Conservation (phyloP, 2,113 vertebrate genomes). For the Trichomycterus rosablanca region DNA sequence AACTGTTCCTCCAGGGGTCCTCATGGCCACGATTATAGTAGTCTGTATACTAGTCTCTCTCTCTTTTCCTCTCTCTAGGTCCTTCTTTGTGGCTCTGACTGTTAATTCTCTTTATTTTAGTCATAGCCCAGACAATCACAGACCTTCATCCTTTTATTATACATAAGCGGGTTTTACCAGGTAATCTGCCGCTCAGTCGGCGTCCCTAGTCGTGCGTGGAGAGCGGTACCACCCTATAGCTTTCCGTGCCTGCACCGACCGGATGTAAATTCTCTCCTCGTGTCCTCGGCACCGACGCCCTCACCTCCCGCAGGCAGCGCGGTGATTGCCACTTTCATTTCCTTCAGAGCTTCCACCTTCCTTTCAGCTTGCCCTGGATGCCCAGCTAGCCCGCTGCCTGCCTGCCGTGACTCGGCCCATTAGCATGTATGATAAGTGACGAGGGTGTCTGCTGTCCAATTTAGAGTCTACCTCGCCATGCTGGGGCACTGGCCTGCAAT, state of each 20-base stretch:
- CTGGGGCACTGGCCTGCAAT: constrained; percentile 43
- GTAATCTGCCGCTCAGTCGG: constrained; percentile 35
- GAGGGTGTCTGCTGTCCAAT: constrained; percentile 42
- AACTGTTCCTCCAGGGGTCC: constrained; percentile 23
- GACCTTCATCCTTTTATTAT: constrained; percentile 7
- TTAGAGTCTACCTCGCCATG: constrained; percentile 34
- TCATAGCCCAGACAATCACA: not conserved
- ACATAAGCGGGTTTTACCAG: constrained; percentile 12
- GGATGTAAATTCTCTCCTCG: constrained; percentile 28
- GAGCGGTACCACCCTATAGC: constrained; percentile 14
- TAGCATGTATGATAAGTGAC: constrained; percentile 53
- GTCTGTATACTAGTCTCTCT: not conserved
- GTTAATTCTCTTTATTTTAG: not conserved
- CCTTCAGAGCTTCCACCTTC: constrained; percentile 19
- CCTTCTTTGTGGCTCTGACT: not conserved
- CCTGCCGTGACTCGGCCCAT: constrained; percentile 38
- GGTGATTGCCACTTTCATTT: constrained; percentile 39
- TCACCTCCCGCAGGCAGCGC: constrained; percentile 26
- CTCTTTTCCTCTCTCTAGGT: not conserved
- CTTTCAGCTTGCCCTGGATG: constrained; percentile 22
- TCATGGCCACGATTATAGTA: constrained; percentile 12
- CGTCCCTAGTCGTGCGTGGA: constrained; percentile 9
- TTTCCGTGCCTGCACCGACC: constrained; percentile 28
- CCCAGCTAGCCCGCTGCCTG: constrained; percentile 35
- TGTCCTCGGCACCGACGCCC: constrained; percentile 22